phyloP scores from a whole-genome alignment of 2,888 invertebrate genomes.

The Amblyteles armatorius region DNA sequence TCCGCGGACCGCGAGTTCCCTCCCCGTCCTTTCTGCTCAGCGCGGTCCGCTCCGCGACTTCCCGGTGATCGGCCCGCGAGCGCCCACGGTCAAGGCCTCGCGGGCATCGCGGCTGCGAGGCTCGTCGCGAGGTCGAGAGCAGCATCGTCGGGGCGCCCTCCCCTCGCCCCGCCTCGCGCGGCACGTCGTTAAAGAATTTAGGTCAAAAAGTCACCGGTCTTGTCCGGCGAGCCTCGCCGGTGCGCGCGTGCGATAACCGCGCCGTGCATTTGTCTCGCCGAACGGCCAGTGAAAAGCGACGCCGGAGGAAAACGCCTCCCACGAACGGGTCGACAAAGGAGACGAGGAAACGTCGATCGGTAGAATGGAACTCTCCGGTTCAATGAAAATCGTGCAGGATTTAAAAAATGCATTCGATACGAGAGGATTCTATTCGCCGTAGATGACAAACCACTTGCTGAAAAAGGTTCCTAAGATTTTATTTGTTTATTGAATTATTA shows the following conservation, averaged over 20 bases:
- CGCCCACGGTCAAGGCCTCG: slow-evolving; percentile 81
- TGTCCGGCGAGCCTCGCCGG: slow-evolving; percentile 67
- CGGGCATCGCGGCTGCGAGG: slow-evolving; percentile 66
- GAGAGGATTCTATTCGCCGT: neutral
- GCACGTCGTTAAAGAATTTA: slow-evolving; percentile 81
- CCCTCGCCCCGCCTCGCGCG: slow-evolving; percentile 39
- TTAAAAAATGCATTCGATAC: neutral
- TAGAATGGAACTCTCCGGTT: neutral
- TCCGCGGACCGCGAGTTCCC: slow-evolving; percentile 21
- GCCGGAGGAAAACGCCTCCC: slow-evolving; percentile 16
- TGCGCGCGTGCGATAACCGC: slow-evolving; percentile 67
- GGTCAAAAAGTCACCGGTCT: slow-evolving; percentile 83
- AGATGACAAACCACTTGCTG: neutral
- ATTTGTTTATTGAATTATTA: no score
- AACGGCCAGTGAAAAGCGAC: slow-evolving; percentile 51
- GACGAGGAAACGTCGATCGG: neutral
- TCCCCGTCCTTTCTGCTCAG: slow-evolving; percentile 7
- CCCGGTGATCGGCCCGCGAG: slow-evolving; percentile 59
- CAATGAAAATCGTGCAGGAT: neutral
- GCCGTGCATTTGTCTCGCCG: slow-evolving; percentile 72
- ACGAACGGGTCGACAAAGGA: neutral
- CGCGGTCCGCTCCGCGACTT: slow-evolving; percentile 55
- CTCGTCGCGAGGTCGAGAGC: slow-evolving; percentile 67
- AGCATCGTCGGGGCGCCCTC: slow-evolving; percentile 25
- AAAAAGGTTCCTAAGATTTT: no score